Base-by-base conservation (phyloP, 2,113 vertebrate species). In the Vulpes ferrilata region DNA sequence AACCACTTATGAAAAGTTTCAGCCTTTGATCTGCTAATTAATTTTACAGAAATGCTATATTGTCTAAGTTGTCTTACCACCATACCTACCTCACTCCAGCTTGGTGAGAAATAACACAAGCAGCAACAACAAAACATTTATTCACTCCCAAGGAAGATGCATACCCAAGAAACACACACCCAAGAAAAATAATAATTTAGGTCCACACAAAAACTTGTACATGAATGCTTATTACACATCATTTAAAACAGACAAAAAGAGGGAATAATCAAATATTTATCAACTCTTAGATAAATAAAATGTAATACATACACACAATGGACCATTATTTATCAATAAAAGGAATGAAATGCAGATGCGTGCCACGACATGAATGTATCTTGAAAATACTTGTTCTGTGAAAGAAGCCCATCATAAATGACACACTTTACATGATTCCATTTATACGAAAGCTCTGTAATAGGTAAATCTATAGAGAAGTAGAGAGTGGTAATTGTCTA, bases 81-180 rank as follows among this genome's bases (percentile, higher is more conserved):
- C 48, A 0, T 76, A 48, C 4, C 4, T 12, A 2, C 16, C 22
- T 84, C 35, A 55, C 43, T 88, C 53, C 35, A 83, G n/a, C 10
- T 32, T 74, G 65, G 23, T 82, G 51, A 83, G 91, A 25, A 89
- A 93, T 92, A 62, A 74, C 81, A 35, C 59, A 76, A 93, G 35
- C 65, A 64, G 71, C 20, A 27, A 62, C 20, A 17, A 55, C 11
- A 13, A 53, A 53, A n/a, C 67, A 78, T 5, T 7, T 27, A 79
- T 53, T 13, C 15, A 53, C 32, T 86, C 62, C 53, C 55, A 78
- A 64, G 38, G 57, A 9, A 81, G 57, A 83, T 51, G 60, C 4
- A 59, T 69, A 81, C 17, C n/a, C n/a, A 80, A 90, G 74, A 88
- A 23, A 59, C 60, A 57, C 13, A 76, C 32, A 43, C 3, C 10